Percentiles rank a stretch among this genome's conserved stretches.
These are phyloP conservation scores for Branchellion lobata DNA, from an alignment of 2,888 invertebrate genomes.

Conservation along the genomic window DNA sequence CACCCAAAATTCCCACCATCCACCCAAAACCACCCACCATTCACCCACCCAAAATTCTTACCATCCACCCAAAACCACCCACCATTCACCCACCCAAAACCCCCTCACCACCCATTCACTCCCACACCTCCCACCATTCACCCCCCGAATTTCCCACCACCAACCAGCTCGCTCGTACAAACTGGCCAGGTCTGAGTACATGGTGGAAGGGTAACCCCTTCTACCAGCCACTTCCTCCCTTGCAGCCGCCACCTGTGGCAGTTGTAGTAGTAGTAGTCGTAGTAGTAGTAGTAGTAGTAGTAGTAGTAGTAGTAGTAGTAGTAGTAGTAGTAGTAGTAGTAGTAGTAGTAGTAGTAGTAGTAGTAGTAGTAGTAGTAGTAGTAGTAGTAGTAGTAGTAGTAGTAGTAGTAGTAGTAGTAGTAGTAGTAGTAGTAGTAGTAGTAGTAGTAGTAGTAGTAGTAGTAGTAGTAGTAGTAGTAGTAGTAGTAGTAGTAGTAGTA, in stretches of 20 bases:
- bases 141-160: not conserved
- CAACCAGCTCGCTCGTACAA: constrained; percentile 92
- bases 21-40: too few relatives aligned
- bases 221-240: constrained; percentile 99
- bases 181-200: constrained; percentile 99
- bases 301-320: constrained; percentile 15
- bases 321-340: constrained; percentile 27
- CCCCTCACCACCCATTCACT: too few relatives aligned
- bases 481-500: constrained; percentile 27
- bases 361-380: constrained; percentile 29
- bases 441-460: constrained; percentile 29
- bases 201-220: constrained; percentile 99
- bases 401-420: constrained; percentile 29
- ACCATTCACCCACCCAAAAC: too few relatives aligned
- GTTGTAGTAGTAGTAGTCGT: not conserved
- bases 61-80: too few relatives aligned
- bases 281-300: constrained; percentile 23
- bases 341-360: constrained; percentile 29
- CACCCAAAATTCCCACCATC: too few relatives aligned
- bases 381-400: constrained; percentile 29
- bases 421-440: constrained; percentile 19
- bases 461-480: constrained; percentile 29
- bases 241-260: constrained; percentile 79
- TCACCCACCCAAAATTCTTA: too few relatives aligned
- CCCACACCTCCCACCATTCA: too few relatives aligned